Evolutionary conservation across 2,113 vertebrate genomes (phyloP), one percentile per base, ranked within the genome.

Genomic region (Psophia crepitans): DNA sequence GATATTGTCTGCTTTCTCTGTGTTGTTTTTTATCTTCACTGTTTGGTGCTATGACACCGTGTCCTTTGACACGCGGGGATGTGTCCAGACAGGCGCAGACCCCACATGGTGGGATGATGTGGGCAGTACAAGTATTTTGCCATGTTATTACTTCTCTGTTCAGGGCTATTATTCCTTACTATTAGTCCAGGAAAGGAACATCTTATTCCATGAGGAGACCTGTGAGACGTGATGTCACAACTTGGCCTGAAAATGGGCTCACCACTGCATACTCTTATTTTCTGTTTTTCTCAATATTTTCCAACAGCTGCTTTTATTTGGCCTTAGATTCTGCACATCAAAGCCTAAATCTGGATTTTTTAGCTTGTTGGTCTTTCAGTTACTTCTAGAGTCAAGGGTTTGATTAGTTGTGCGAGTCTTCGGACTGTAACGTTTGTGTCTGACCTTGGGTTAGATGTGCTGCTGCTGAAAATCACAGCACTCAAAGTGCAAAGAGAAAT

Each of bases 341-440:
- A 12, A 51, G 21, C 44, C 57, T 9, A 35, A 37, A 7, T 23
- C 65, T 39, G 61, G 39, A 27, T 30, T 75, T 83, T 83, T 63
- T 1, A 33, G 19, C 70, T 30, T 20, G 3, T 61, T 3, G 6
- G 3, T 35, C 49, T 71, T 60, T 19, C 39, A 61, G 28, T 9
- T 46, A 1, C 21, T 74, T 46, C 44, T 57, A 30, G 61, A 82
- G 48, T 77, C 26, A 30, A 51, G 28, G n/a, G 11, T 10, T 11
- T 32, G 37, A 7, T 18, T 3, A 6, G 23, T 14, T 2, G 2
- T 19, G 53, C 0, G 3, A 76, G 48, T 15, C 41, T 76, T 64
- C 8, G 5, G 48, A 10, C 26, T 3, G 0, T 28, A 13, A 6
- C 16, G 44, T 28, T 87, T 0, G 0, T 23, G 24, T 11, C 43